These are phyloP conservation scores for Drosophila pallidifrons DNA, from an alignment of 1,140 invertebrate genomes.

Conservation along the genomic window DNA sequence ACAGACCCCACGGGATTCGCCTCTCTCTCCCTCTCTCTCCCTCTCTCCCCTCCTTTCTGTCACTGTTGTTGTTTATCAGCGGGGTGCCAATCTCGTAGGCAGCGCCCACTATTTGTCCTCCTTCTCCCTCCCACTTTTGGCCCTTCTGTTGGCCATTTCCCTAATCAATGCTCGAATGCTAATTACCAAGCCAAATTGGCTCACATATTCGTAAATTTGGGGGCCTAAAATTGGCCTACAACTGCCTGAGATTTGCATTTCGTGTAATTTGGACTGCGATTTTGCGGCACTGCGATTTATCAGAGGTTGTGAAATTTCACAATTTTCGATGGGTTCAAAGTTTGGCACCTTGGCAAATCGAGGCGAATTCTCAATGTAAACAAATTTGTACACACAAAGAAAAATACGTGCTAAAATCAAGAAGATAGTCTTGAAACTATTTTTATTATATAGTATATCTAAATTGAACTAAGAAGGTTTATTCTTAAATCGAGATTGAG, in stretches of 20 bases:
- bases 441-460: too few species aligned
- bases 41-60: neutral
- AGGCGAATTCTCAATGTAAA: too few species aligned
- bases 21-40: too few species aligned
- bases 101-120: neutral
- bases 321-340: neutral
- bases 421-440: too few species aligned
- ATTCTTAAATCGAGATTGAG: too few species aligned
- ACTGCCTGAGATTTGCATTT: constrained; percentile 26
- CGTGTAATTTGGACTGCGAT: constrained; percentile 44
- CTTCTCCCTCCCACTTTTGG: neutral
- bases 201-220: constrained; percentile 2
- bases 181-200: constrained; percentile 42
- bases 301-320: neutral
- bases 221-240: constrained; percentile 20
- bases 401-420: too few species aligned
- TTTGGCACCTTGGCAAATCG: neutral
- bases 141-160: neutral
- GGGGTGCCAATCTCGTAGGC: constrained; percentile 31
- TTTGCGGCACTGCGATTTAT: constrained; percentile 1
- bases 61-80: constrained; percentile 17
- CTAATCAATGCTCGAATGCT: constrained; percentile 34
- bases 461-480: too few species aligned
- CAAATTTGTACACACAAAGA: too few species aligned
- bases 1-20: neutral